Evolutionary conservation across 2,113 vertebrate species (phyloP).

Genomic region (Limanda limanda): DNA sequence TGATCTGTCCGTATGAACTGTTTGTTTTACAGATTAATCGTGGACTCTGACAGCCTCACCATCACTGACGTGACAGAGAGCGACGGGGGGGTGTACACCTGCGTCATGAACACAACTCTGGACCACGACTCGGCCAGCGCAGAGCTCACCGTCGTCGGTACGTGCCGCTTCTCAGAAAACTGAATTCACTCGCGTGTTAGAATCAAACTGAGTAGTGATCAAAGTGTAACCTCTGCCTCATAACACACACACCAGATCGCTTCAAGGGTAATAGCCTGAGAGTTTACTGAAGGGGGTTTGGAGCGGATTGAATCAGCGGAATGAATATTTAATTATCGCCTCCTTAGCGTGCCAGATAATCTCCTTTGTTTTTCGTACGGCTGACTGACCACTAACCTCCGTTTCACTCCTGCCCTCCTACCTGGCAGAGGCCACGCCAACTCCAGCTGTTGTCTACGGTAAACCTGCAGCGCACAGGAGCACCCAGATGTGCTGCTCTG

Average conservation of each 20-base stretch:
- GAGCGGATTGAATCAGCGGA: constrained; percentile 31
- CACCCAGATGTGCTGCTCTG: constrained; percentile 56
- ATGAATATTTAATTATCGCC: constrained; percentile 60
- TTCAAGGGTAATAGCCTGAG: constrained; percentile 41
- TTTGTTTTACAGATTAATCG: constrained; percentile 81
- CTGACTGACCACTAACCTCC: constrained; percentile 82
- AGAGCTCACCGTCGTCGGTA: constrained; percentile 94
- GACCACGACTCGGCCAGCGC: constrained; percentile 93
- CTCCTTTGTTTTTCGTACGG: constrained; percentile 48
- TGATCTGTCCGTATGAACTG: not conserved
- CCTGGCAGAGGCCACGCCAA: constrained; percentile 92
- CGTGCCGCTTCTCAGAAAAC: constrained; percentile 49
- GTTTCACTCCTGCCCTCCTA: constrained; percentile 85
- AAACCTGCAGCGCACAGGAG: constrained; percentile 82
- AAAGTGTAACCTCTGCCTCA: constrained; percentile 3
- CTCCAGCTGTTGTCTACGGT: constrained; percentile 93
- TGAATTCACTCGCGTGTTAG: not conserved
- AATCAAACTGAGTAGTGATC: constrained; percentile 25
- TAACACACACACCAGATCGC: constrained; percentile 16
- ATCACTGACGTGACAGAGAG: constrained; percentile 88
- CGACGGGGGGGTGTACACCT: constrained; percentile 92
- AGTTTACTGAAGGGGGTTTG: constrained; percentile 23
- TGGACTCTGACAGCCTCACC: constrained; percentile 88
- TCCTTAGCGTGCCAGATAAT: constrained; percentile 45
- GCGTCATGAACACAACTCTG: constrained; percentile 92